Conservation (phyloP, 2,113 vertebrate species). For the Geococcyx californianus region DNA sequence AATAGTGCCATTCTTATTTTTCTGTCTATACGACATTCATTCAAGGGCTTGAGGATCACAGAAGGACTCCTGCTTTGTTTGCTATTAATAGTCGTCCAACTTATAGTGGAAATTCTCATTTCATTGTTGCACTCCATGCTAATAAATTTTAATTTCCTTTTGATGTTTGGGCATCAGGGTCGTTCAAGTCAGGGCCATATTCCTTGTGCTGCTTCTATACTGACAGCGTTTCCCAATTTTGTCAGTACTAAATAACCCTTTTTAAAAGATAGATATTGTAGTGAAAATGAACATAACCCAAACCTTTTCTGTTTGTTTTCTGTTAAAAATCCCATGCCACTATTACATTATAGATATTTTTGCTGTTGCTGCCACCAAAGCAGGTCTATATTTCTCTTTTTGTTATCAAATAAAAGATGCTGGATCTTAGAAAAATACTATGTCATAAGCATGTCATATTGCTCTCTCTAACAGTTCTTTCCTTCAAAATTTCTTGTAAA, state of each 20-base stretch:
- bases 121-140: neutral
- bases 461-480: neutral
- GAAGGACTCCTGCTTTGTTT: constrained; percentile 22
- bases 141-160: constrained; percentile 4
- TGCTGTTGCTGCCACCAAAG: neutral
- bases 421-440: neutral
- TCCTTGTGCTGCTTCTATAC: neutral
- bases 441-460: neutral
- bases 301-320: neutral
- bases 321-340: neutral
- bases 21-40: neutral
- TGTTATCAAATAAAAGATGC: neutral
- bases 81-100: neutral
- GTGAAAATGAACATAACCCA: neutral
- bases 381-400: neutral
- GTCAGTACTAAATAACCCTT: neutral
- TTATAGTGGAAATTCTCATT: constrained; percentile 3
- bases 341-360: neutral
- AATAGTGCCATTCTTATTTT: neutral
- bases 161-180: neutral
- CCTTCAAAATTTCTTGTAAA: neutral
- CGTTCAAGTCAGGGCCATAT: neutral
- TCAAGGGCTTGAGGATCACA: neutral
- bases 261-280: neutral
- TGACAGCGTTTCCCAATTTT: neutral